Base-by-base conservation (phyloP, 2,888 invertebrate species). In the Drosophila picticornis region DNA sequence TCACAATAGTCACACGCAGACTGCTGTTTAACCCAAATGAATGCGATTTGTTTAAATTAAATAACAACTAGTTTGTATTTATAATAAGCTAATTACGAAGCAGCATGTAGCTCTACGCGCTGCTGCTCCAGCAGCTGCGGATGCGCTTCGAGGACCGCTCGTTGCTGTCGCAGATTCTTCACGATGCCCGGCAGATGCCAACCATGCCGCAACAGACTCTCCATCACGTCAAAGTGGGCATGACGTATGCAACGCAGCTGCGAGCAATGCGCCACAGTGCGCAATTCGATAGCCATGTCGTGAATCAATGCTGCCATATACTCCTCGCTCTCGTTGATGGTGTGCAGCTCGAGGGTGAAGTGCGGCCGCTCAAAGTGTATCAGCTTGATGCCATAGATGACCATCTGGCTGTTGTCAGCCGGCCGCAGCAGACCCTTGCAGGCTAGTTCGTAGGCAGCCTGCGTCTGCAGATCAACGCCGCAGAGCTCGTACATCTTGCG, bases 391-490 rank as follows among this genome's bases (percentile, higher is more conserved):
- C 96, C 96, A 93, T 99, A 99, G 31, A 99, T 90, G 36, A 99
- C 94, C 0, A 98, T 97, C 31, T 96, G 94, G 69, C 96, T 95
- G 43, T 94, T 94, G 66, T 95, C 93, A 0, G 94, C 94, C 0
- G 99, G 98, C 67, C 98, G 94, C 5, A 99, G 94, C 0, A 96
- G 94, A 0, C 99, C 99, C 92, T 96, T 94, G 1, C 95, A 94
- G 10, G 98, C 98, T 68, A 99, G 90, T 67, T 99, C 97, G 93
- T 97, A 99, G 13, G 98, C 98, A 51, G 96, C 95, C 93, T 99
- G 97, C 48, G 97, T 97, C 86, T 97, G 96, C 73, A 97, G 94
- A 91, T 97, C 96, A 0, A 99, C 95, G 31, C 98, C 98, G 81
- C 95, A 95, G 51, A 96, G 91, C 81, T 97, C 95, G 92, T 96